Conservation (phyloP, 2,113 vertebrate species). For the Phylloscopus trochilus region DNA sequence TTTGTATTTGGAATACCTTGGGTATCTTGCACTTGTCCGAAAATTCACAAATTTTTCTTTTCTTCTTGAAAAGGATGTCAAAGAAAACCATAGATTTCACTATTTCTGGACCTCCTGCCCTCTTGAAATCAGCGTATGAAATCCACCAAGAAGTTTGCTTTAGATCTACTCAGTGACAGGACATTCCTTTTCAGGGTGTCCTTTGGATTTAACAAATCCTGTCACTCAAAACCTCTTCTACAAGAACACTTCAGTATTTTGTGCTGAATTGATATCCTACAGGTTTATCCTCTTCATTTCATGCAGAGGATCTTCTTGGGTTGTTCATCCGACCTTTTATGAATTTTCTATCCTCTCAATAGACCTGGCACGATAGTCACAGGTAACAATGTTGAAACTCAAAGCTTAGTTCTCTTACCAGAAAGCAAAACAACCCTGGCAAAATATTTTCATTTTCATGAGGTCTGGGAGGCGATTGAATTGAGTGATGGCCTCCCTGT, state of each 20-base stretch:
- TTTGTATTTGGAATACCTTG: background rate
- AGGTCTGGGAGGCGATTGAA: background rate
- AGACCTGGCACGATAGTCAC: background rate
- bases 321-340: background rate
- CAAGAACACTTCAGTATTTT: background rate
- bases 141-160: background rate
- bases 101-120: background rate
- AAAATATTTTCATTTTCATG: slow-evolving; percentile 31
- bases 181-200: background rate
- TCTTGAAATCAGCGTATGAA: background rate
- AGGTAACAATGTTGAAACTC: background rate
- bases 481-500: background rate
- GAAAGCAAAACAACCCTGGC: background rate
- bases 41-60: background rate
- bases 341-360: background rate
- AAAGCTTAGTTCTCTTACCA: background rate
- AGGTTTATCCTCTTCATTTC: background rate
- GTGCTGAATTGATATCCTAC: background rate
- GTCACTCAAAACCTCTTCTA: background rate
- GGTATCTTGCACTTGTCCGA: background rate
- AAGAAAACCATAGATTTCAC: background rate
- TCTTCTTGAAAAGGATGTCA: background rate
- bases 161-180: background rate
- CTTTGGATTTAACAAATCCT: background rate
- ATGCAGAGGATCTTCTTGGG: background rate